Evolutionary conservation across 1,140 invertebrate genomes (phyloP), one percentile per base, ranked within the genome.

Genomic region (Tetramorium simillimum): DNA sequence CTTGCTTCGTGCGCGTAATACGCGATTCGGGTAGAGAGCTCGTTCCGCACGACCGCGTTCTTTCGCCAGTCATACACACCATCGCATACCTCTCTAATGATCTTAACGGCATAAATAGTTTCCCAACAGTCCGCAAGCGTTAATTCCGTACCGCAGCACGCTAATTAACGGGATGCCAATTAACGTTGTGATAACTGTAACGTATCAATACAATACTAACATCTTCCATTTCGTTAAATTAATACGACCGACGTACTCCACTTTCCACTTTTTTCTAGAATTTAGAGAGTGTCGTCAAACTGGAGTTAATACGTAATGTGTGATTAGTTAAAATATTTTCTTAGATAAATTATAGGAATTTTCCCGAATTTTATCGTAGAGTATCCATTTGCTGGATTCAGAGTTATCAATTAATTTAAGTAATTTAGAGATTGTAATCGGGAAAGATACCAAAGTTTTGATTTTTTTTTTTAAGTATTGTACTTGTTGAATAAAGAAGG

Each of bases 1-100:
- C 37, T 76, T 9, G 80, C 49, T 72, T 72, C 51, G 67, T 82
- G 24, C 70, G 78, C 65, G 28, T 63, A 58, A 89, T 89, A 58
- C 46, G 40, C 86, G 28, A 53, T 76, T 28, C n/a, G 76, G 60
- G 18, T 51, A 51, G 62, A 80, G 21, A 51, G 69, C 16, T 37
- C 73, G 14, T 75, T 62, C 33, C 18, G 46, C 62, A 40, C 63
- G 63, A 70, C 21, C 78, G 43, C 33, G 49, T 72, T 84, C 70
- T 62, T 49, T 62, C 43, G 43, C 40, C 12, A 46, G 33, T 84
- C 53, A 21, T 37, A 65, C 46, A 65, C 46, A 56, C 43, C 43
- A 10, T 58, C 62, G 69, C 33, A 10, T 28, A 14, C 16, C 21
- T 40, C n/a, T 56, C 28, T 43, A 49, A 73, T 51, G 1, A 33